Conservation (phyloP, 2,888 invertebrate species). For the Scaptomyza parva region DNA sequence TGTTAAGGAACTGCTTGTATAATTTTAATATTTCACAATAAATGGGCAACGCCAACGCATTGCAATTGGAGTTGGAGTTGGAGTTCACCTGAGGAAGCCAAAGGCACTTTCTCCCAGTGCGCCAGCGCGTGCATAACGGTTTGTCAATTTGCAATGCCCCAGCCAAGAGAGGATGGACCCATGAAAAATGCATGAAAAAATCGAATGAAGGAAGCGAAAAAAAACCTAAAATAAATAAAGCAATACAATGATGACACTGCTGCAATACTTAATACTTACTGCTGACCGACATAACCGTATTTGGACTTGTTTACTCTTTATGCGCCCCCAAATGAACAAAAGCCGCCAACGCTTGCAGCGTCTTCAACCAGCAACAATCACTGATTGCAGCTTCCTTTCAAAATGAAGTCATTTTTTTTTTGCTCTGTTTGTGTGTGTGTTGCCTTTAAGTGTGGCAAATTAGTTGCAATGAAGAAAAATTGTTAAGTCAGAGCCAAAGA, state of each 20-base stretch:
- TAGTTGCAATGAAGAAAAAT: slow-evolving; percentile 51
- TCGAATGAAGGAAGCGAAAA: neutral
- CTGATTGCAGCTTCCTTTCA: slow-evolving; percentile 35
- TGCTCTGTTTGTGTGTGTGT: no score
- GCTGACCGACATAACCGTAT: slow-evolving; percentile 76
- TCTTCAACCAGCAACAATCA: slow-evolving; percentile 13
- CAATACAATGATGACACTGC: slow-evolving; percentile 60
- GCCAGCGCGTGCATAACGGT: slow-evolving; percentile 65
- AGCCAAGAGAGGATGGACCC: slow-evolving; percentile 42
- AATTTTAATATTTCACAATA: slow-evolving; percentile 79
- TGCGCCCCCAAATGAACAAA: slow-evolving; percentile 71
- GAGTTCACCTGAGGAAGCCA: slow-evolving; percentile 34
- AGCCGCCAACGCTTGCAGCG: slow-evolving; percentile 39
- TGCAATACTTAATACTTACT: slow-evolving; percentile 60
- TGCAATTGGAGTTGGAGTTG: slow-evolving; percentile 18
- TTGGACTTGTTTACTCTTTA: slow-evolving; percentile 79
- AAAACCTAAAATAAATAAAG: slow-evolving; percentile 18
- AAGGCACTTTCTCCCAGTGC: slow-evolving; percentile 47
- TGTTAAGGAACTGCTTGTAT: slow-evolving; percentile 64
- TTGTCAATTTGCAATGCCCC: slow-evolving; percentile 74
- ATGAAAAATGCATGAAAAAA: slow-evolving; percentile 72
- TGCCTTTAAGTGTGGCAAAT: slow-evolving; percentile 61
- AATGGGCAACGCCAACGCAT: slow-evolving; percentile 73
- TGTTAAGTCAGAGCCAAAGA: slow-evolving; percentile 26
- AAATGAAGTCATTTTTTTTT: slow-evolving; percentile 72